Percentiles rank a stretch among this genome's conserved stretches.
Conservation (phyloP, 2,797 vertebrate genomes). For the Alfaro cultratus region DNA sequence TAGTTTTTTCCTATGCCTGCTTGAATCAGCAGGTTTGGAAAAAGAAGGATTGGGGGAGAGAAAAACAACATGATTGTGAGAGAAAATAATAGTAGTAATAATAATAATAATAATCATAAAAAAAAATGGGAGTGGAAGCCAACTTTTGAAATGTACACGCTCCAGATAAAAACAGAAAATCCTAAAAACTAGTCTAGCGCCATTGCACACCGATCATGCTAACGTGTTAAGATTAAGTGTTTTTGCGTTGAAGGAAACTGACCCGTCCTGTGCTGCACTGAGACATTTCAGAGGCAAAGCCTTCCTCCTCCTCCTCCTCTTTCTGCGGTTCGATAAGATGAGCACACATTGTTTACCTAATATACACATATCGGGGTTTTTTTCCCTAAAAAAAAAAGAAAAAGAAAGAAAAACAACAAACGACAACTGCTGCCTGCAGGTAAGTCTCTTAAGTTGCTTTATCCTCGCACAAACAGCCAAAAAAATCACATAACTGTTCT, state of each 20-base stretch:
- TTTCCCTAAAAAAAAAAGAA: slow-evolving; percentile 48
- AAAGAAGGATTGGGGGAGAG: slow-evolving; percentile 21
- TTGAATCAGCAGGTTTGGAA: slow-evolving; percentile 18
- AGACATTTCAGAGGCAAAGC: slow-evolving; percentile 62
- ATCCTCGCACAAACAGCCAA: slow-evolving; percentile 51
- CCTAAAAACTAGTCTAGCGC: slow-evolving; percentile 53
- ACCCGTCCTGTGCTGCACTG: slow-evolving; percentile 63
- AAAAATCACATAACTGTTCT: slow-evolving; percentile 48
- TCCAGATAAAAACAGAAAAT: slow-evolving; percentile 65
- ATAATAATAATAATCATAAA: neutral
- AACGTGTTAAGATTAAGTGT: slow-evolving; percentile 57
- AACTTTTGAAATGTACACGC: slow-evolving; percentile 87
- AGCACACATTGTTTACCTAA: slow-evolving; percentile 77
- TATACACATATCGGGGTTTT: slow-evolving; percentile 83
- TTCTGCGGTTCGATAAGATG: slow-evolving; percentile 37
- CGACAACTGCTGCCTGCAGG: slow-evolving; percentile 78
- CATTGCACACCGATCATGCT: slow-evolving; percentile 73
- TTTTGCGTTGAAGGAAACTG: slow-evolving; percentile 56
- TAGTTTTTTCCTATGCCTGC: slow-evolving; percentile 30
- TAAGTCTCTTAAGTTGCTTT: slow-evolving; percentile 66
- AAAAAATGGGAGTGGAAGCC: slow-evolving; percentile 80
- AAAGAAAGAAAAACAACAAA: neutral
- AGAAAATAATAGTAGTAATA: slow-evolving; percentile 1
- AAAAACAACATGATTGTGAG: slow-evolving; percentile 55
- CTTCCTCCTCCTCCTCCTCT: slow-evolving; percentile 62